Conservation (phyloP, 2,113 vertebrate species). For the Anoplopoma fimbria region DNA sequence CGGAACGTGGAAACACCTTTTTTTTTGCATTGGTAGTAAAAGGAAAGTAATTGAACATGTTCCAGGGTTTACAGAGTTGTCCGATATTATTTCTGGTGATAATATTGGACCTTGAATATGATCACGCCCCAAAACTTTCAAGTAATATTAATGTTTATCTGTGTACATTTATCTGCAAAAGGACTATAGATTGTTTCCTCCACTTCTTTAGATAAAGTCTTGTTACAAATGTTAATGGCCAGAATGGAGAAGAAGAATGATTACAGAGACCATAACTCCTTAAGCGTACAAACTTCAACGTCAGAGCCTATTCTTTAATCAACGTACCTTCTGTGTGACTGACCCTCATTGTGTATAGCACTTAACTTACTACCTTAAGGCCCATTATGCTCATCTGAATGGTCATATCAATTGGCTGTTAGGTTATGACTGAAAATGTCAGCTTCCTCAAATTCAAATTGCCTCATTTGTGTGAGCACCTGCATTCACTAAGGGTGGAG, state of each 20-base stretch:
- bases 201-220: background rate
- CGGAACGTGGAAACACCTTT: no score
- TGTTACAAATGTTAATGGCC: background rate
- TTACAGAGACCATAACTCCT: background rate
- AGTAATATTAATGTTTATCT: background rate
- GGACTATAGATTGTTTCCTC: background rate
- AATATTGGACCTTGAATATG: background rate
- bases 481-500: constrained; percentile 24
- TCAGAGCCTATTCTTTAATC: background rate
- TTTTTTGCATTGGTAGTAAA: no score
- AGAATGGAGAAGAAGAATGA: background rate
- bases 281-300: background rate
- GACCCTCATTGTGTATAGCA: constrained; percentile 13
- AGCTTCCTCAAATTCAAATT: constrained; percentile 38
- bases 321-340: background rate
- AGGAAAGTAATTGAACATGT: no score
- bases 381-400: constrained; percentile 22
- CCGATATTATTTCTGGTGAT: background rate
- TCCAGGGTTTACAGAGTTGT: background rate
- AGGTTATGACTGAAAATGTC: constrained; percentile 30
- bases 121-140: background rate
- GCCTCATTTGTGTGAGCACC: constrained; percentile 10
- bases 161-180: background rate
- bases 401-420: background rate
- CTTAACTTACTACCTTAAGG: background rate